Evolutionary conservation across 2,113 vertebrate species (phyloP).

Genomic region (Bambusicola thoracicus): DNA sequence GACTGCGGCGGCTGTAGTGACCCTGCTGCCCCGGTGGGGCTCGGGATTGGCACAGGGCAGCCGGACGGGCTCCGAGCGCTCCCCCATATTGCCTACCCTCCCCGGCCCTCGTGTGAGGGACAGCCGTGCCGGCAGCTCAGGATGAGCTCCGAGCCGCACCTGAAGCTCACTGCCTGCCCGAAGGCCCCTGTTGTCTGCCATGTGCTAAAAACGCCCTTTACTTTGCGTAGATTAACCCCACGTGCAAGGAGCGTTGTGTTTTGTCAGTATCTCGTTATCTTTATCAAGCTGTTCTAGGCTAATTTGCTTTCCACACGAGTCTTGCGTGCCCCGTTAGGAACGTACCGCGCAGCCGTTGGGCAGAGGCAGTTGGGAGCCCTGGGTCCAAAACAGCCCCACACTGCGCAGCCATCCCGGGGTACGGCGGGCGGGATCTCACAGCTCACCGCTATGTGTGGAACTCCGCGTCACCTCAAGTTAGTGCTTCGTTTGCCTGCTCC

Average conservation of each 20-base stretch:
- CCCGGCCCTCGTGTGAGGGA: too few species aligned
- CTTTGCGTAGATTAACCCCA: rapidly evolving
- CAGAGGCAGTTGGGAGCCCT: background rate
- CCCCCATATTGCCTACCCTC: too few species aligned
- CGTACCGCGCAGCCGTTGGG: background rate
- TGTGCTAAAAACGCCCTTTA: background rate
- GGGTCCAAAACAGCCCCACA: background rate
- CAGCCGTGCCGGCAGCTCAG: background rate
- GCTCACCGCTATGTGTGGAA: background rate
- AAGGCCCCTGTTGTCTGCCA: background rate
- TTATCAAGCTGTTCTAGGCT: background rate
- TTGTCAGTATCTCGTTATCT: background rate
- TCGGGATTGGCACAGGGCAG: too few species aligned
- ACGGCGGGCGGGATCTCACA: rapidly evolving
- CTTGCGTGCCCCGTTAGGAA: background rate
- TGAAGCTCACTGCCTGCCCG: rapidly evolving
- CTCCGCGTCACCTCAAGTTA: rapidly evolving
- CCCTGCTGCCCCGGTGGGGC: too few species aligned
- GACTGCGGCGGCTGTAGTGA: too few species aligned
- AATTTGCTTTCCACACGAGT: background rate
- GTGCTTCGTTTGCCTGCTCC: too few species aligned
- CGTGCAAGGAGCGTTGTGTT: background rate
- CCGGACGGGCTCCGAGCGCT: too few species aligned
- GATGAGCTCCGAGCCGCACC: background rate
- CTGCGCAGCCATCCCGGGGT: background rate